Base-by-base conservation (phyloP, 1,140 invertebrate genomes). In the Neodiprion pinetum region DNA sequence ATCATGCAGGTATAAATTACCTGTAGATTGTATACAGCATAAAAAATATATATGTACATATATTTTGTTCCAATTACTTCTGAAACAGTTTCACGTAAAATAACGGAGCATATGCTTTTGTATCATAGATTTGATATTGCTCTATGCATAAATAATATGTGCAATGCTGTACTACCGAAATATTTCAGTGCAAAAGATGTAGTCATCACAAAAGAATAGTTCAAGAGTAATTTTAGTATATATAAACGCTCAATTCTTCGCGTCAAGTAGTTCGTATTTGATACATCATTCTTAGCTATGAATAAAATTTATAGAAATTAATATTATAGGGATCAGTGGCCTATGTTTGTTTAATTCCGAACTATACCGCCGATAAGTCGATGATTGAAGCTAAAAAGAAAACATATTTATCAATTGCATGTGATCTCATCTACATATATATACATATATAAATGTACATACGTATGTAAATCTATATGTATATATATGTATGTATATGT, bases 401-500 rank as follows among this genome's bases (percentile, higher is more conserved):
- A 61, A 17, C 28, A 61, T 17, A 61, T 61, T 61, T 61, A 14
- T 61, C 3, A 61, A 61, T 61, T 17, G 53, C 53, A 61, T 61
- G 53, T 61, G 53, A 61, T 61, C 53, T 61, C 53, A 61, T 9
- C 53, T 61, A 61, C 28, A 14, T 61, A 61, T 17, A 61, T 61
- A 61, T 9, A 61, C 4, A 14, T 71, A 12, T 23, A 73, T 67
- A 17, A 48, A 74, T 40, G 1, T 61, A 74, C 17, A 76, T 11
- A 70, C 48, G 72, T 77, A 71, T 74, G 47, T 73, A 48, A 67
- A 49, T 82, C 76, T 70, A 72, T 76, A 75, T 76, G 67, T 71
- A 72, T 73, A 48, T 67, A 76, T 69, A 65, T 77, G 74, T 72
- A 73, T 79, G 77, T 65, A 71, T 40, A 28, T 72, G 10, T 73